A percentile compares a stretch with the other conserved stretches of the same genome.
Conservation (phyloP, 2,888 invertebrate genomes). For the Nineta flava region DNA sequence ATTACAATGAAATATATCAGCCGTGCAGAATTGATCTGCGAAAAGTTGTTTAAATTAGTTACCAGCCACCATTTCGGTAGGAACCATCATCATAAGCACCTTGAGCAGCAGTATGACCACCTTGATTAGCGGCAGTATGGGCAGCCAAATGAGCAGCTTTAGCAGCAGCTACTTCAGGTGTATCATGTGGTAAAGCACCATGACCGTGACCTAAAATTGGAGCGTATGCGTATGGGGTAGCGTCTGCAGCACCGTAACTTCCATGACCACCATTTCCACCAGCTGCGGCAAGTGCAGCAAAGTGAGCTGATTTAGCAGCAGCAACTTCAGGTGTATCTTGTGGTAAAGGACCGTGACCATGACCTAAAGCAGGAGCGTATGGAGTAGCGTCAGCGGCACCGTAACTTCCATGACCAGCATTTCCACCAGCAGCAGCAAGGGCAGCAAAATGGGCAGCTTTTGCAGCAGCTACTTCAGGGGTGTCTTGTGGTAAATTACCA, state of each 20-base stretch:
- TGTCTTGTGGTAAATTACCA: slow-evolving; percentile 23
- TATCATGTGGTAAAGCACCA: slow-evolving; percentile 4
- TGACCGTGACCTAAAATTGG: background rate
- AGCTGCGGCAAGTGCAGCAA: slow-evolving; percentile 3
- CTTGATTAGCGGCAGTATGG: background rate
- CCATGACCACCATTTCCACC: slow-evolving; percentile 6
- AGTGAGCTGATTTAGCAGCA: slow-evolving; percentile 7
- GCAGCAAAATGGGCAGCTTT: slow-evolving; percentile 5
- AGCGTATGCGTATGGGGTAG: slow-evolving; percentile 14
- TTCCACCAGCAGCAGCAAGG: background rate
- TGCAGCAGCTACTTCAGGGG: slow-evolving; percentile 11
- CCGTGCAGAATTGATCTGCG: too few relatives aligned
- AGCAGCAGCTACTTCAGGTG: slow-evolving; percentile 10
- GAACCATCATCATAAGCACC: slow-evolving; percentile 9
- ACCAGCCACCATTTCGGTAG: slow-evolving; percentile 11
- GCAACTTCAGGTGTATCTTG: slow-evolving; percentile 9
- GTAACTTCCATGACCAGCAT: background rate
- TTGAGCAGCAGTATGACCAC: slow-evolving; percentile 7
- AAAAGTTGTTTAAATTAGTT: too few relatives aligned
- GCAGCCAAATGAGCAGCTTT: slow-evolving; percentile 7
- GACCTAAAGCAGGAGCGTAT: background rate
- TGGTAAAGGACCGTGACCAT: slow-evolving; percentile 1
- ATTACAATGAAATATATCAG: too few relatives aligned
- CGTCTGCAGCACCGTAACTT: background rate
- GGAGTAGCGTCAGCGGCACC: slow-evolving; percentile 2